A percentile compares a stretch with the other conserved stretches of the same genome.
phyloP scores from a whole-genome alignment of 2,888 invertebrate genomes.

The Metellina segmentata region DNA sequence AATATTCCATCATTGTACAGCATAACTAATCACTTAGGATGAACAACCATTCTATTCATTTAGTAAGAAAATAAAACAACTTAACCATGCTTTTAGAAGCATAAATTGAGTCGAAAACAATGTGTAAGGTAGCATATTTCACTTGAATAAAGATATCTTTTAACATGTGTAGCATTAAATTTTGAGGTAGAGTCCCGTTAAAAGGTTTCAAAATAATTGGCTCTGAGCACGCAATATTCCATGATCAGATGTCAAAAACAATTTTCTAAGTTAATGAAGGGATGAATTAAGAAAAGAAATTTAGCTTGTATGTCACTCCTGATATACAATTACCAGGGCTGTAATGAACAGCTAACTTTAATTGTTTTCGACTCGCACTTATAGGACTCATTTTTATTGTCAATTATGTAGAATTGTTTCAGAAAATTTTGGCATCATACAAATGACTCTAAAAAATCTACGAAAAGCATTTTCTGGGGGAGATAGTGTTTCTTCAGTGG shows the following conservation, averaged over 20 bases:
- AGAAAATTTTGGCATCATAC: no score
- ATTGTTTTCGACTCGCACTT: conserved; percentile 6
- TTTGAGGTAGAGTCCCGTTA: not conserved
- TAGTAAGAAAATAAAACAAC: conserved; percentile 3
- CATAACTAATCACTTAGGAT: no score
- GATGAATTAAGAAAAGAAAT: conserved; percentile 15
- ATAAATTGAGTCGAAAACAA: not conserved
- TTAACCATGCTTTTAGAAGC: not conserved
- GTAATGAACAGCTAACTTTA: conserved; percentile 7
- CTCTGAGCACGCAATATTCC: not conserved
- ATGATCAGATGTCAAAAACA: not conserved
- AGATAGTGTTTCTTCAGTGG: no score
- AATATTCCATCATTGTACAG: no score
- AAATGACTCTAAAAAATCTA: no score
- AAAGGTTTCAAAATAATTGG: conserved; percentile 16
- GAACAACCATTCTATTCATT: not conserved
- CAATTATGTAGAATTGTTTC: not conserved
- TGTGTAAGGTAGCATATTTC: not conserved
- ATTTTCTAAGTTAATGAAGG: conserved; percentile 32
- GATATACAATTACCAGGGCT: not conserved
- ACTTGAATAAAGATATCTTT: no score
- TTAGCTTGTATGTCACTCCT: not conserved
- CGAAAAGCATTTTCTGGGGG: no score
- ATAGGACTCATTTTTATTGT: not conserved
- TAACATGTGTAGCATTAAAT: conserved; percentile 4